A percentile compares a stretch with the other conserved stretches of the same genome.
phyloP scores from a whole-genome alignment of 2,888 invertebrate genomes.

The Stenodera caucasica region DNA sequence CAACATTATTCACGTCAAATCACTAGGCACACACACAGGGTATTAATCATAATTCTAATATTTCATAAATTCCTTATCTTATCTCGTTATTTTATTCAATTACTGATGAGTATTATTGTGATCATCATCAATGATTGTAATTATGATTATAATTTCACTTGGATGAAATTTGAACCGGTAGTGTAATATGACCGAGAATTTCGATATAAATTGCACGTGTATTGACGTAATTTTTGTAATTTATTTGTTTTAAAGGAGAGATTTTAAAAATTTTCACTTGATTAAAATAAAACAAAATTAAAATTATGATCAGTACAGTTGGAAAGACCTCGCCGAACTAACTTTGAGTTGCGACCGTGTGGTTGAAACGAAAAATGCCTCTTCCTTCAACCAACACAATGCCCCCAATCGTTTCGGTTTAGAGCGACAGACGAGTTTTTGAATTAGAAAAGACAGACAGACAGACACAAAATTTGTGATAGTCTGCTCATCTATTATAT shows the following conservation, averaged over 20 bases:
- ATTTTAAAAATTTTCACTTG: not conserved
- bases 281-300: not conserved
- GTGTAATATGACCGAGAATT: too few relatives aligned
- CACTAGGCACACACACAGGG: not conserved
- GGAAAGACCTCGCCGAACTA: not conserved
- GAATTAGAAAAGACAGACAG: conserved; percentile 7
- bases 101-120: not conserved
- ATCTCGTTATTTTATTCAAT: not conserved
- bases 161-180: not conserved
- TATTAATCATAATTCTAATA: conserved; percentile 1
- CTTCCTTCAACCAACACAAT: conserved; percentile 2
- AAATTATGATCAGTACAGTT: not conserved
- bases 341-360: not conserved
- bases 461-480: not conserved
- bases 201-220: not conserved
- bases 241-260: not conserved
- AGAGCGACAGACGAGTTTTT: conserved; percentile 1
- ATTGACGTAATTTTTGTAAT: not conserved
- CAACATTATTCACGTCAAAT: not conserved
- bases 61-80: not conserved
- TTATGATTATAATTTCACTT: too few relatives aligned
- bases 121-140: not conserved
- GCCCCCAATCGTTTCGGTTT: conserved; percentile 1
- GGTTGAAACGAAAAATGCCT: conserved; percentile 4
- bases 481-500: not conserved